These are phyloP conservation scores for Tringa solitaria DNA, from an alignment of 2,113 vertebrate genomes.

Conservation along the genomic window DNA sequence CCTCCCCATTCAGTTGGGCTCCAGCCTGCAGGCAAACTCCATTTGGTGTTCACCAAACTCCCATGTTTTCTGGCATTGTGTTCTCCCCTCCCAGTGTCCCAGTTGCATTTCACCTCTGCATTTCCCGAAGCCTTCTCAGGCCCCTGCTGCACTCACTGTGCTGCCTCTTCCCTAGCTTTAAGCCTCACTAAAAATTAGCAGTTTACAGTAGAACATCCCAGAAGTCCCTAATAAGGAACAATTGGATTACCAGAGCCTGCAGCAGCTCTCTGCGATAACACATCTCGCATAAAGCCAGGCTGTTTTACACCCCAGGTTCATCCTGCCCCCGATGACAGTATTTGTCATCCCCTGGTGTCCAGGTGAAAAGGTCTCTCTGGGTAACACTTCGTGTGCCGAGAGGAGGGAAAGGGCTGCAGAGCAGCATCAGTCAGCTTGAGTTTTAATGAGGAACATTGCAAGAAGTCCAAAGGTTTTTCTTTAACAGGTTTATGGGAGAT, in stretches of 20 bases:
- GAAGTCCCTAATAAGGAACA: fast-evolving
- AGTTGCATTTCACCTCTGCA: too few relatives aligned
- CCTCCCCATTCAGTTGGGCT: background rate
- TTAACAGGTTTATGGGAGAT: background rate
- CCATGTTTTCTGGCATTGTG: fast-evolving
- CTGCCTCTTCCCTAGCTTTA: background rate
- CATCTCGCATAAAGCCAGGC: fast-evolving
- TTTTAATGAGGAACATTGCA: background rate
- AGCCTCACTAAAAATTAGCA: background rate
- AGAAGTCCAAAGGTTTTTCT: background rate
- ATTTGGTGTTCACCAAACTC: fast-evolving
- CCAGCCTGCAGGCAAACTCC: background rate
- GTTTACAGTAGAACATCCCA: background rate
- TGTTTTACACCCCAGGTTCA: background rate
- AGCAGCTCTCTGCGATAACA: background rate
- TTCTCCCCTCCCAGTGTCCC: background rate
- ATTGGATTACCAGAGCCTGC: background rate
- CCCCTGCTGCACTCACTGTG: fast-evolving
- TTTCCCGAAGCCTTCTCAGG: background rate
- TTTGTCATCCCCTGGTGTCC: background rate
- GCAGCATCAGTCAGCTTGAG: background rate
- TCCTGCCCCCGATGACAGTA: background rate
- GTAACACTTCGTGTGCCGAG: fast-evolving
- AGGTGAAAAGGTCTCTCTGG: background rate
- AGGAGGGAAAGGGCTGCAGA: background rate